Evolutionary conservation across 2,888 invertebrate species (phyloP), one percentile per base, ranked within the genome.

Genomic region (Sesia apiformis): DNA sequence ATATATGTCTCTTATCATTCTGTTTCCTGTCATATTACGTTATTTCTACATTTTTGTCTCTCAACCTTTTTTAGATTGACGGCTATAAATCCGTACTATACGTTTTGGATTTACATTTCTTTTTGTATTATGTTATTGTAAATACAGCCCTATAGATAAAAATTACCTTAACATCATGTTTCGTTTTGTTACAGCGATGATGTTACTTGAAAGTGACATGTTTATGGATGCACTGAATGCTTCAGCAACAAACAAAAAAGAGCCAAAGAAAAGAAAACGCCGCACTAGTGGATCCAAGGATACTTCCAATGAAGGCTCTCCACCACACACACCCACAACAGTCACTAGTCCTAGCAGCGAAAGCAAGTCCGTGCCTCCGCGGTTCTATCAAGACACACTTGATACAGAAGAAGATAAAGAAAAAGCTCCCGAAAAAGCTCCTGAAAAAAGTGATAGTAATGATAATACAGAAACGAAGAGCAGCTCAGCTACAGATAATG

Each of bases 321-420:
- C 91, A 49, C 91, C 91, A 0, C 90, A 90, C 49, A 90, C 89
- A 39, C 91, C 93, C 0, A 90, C 88, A 5, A 79, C 88, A 5
- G 61, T 74, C 7, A 82, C 88, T 23, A 90, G 90, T 66, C 90
- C 87, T 50, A 89, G 72, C 59, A 72, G 74, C 60, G 86, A 87
- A 66, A 79, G 63, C 60, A 89, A 88, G 64, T 88, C 92, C 4
- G 84, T 91, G n/a, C 93, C 93, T 2, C 91, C 94, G 7, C 91
- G 93, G 65, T 98, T 98, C 84, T 98, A 98, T 78, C 96, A 97
- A 86, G 98, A 98, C 66, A 98, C 97, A 0, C 82, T 97, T 58
- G 95, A 96, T 64, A 91, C 92, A 4, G 92, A 92, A 58, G 92
- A 92, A 59, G 91, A 84, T 56, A 91, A 91, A 68, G 91, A 91